Base-by-base conservation (phyloP, 2,888 invertebrate species). In the Drosophila antonietae region DNA sequence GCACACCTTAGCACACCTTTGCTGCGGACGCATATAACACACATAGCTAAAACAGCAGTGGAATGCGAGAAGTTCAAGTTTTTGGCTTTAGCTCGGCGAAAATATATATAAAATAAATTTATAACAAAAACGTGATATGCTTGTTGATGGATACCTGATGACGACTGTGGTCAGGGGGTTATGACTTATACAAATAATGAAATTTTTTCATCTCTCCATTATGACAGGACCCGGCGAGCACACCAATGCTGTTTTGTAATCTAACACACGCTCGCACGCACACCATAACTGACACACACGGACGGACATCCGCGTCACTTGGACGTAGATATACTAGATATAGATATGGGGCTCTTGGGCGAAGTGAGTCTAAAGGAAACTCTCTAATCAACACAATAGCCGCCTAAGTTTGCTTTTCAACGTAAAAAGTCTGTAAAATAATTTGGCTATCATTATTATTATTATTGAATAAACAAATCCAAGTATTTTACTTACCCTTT, bases 121-220 rank as follows among this genome's bases (percentile, higher is more conserved):
- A 87, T 86, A 88, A 87, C 87, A 77, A 82, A 84, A 82, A 88
- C 86, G 89, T 86, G 86, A 87, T 75, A 68, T 80, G 89, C 80
- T 86, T 86, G 86, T 86, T 86, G 86, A 86, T 86, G 86, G 78
- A 83, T 81, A 75, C 72, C 72, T 65, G 70, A 49, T 77, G 78
- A 60, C 37, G 49, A 66, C 60, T 68, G 52, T 53, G 63, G 71
- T 57, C 51, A 65, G 66, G 47, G 53, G 66, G 78, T 70, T 53
- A 57, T 66, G 66, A 28, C 66, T 60, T 56, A 49, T 18, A 78
- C 46, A 70, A 74, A 67, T 66, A 63, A 73, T 69, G 49, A 61
- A 58, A 73, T 73, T 77, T 77, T 64, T 44, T 59, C 52, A 69
- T 52, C 44, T 66, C 28, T 59, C 23, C 53, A 55, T 62, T 70